These are phyloP conservation scores for Tetramorium simillimum DNA, from an alignment of 1,140 invertebrate species.

Conservation along the genomic window DNA sequence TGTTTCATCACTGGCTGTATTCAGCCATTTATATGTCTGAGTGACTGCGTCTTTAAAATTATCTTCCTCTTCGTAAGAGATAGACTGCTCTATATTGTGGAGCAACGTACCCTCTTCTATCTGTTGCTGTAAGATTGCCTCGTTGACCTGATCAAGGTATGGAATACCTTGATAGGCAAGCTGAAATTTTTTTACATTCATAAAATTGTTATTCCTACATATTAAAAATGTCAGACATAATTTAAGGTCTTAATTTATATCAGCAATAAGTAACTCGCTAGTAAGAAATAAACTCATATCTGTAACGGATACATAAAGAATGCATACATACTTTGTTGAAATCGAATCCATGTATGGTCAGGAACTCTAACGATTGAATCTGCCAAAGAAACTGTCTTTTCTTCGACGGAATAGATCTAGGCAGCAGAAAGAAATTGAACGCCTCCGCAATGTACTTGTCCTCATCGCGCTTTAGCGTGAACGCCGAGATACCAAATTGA, in stretches of 20 bases:
- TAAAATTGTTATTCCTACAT: neutral
- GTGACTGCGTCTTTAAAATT: constrained; percentile 78
- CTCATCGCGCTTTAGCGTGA: constrained; percentile 85
- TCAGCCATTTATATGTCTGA: constrained; percentile 82
- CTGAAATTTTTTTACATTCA: constrained; percentile 82
- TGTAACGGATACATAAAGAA: neutral
- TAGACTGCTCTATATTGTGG: constrained; percentile 70
- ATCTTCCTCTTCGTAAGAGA: constrained; percentile 82
- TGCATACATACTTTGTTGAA: constrained; percentile 90
- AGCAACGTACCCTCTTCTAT: constrained; percentile 74
- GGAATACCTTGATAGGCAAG: constrained; percentile 89
- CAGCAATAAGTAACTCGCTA: neutral
- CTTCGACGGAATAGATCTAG: constrained; percentile 87
- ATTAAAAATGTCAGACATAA: neutral
- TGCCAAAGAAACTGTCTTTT: constrained; percentile 88
- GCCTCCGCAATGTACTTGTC: constrained; percentile 87
- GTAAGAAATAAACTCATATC: constrained; percentile 11
- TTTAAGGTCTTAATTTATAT: constrained; percentile 53
- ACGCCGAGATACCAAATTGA: constrained; percentile 88
- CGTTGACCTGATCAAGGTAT: constrained; percentile 87
- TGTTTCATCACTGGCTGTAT: constrained; percentile 48
- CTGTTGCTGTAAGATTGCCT: constrained; percentile 77
- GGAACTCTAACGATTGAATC: constrained; percentile 88
- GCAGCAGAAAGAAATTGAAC: constrained; percentile 90
- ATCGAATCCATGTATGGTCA: constrained; percentile 89